phyloP scores from a whole-genome alignment of 2,888 invertebrate genomes.

The Gari tellinella region DNA sequence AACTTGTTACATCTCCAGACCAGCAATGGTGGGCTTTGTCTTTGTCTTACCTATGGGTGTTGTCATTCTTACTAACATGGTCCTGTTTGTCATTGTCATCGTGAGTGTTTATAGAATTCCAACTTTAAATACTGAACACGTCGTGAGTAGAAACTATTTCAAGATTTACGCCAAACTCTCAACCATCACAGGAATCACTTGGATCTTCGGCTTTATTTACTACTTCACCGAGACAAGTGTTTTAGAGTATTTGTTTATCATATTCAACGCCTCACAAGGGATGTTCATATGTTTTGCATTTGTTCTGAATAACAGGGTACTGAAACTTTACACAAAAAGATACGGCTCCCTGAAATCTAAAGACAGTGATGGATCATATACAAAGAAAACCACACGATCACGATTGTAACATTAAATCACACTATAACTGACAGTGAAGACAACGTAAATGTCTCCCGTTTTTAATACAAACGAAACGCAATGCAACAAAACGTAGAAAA shows the following conservation, averaged over 20 bases:
- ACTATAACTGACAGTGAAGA: too few species aligned
- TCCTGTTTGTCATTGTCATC: conserved; percentile 26
- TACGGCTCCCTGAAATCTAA: too few species aligned
- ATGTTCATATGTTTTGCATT: conserved; percentile 45
- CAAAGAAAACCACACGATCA: too few species aligned
- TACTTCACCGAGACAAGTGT: conserved; percentile 12
- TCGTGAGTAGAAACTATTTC: conserved; percentile 26
- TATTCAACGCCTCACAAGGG: conserved; percentile 43
- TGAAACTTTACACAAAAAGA: neutral
- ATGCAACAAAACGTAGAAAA: too few species aligned
- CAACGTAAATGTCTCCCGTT: too few species aligned
- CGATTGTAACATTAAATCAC: too few species aligned
- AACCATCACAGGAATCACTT: conserved; percentile 42
- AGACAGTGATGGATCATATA: too few species aligned
- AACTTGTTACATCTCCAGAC: conserved; percentile 37
- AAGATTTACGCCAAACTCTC: conserved; percentile 46
- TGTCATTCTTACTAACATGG: conserved; percentile 23
- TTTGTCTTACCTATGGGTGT: conserved; percentile 37
- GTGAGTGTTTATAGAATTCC: conserved; percentile 21
- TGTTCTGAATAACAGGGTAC: conserved; percentile 32
- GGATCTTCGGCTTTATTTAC: conserved; percentile 45
- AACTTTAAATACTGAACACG: conserved; percentile 1
- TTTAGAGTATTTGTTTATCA: conserved; percentile 45
- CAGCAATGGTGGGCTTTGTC: conserved; percentile 32
- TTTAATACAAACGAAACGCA: too few species aligned